Evolutionary conservation across 1,140 invertebrate genomes (phyloP), one percentile per base, ranked within the genome.

Genomic region (Carcinoscorpius rotundicauda): DNA sequence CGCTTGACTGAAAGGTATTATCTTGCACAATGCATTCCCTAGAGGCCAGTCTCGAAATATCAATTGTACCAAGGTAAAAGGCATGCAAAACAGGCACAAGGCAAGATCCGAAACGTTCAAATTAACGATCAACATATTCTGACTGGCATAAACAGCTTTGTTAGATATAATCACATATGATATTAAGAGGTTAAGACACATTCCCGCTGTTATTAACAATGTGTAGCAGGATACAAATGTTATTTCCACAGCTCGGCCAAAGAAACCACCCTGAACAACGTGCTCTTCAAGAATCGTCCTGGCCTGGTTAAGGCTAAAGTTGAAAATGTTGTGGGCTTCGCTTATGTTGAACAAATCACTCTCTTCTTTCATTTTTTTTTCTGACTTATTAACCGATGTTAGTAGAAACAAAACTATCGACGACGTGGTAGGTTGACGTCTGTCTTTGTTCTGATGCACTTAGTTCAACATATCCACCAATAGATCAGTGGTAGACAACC

Each of bases 21-120:
- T 73, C 73, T 84, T 83, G 71, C 82, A 84, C 71, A 84, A 77
- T 61, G 80, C 65, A 9, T 70, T 57, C 3, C 78, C 78, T 10
- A 80, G 69, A 2, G 72, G 73, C 77, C 77, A 80, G 49, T 75
- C 70, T 10, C 68, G 67, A n/a, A 71, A 67, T 29, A 80, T 68
- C 11, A 78, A 67, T 50, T 69, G 69, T 11, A 82, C 76, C 11
- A 83, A 69, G 57, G 82, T 84, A 66, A 83, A 78, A 3, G 82
- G 82, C 74, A 82, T 82, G 6, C 80, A 81, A 64, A 84, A 77
- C 52, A 81, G 58, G 69, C 82, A 83, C n/a, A 83, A 73, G 3
- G 80, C 78, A 8, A 84, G 74, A 72, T 84, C 82, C 0, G 82
- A 82, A 9, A 82, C 76, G 51, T 82, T 80, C 59, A 84, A 72